A percentile compares a stretch with the other conserved stretches of the same genome.
Evolutionary conservation across 2,113 vertebrate genomes (phyloP).

Genomic region (Petaurus breviceps): DNA sequence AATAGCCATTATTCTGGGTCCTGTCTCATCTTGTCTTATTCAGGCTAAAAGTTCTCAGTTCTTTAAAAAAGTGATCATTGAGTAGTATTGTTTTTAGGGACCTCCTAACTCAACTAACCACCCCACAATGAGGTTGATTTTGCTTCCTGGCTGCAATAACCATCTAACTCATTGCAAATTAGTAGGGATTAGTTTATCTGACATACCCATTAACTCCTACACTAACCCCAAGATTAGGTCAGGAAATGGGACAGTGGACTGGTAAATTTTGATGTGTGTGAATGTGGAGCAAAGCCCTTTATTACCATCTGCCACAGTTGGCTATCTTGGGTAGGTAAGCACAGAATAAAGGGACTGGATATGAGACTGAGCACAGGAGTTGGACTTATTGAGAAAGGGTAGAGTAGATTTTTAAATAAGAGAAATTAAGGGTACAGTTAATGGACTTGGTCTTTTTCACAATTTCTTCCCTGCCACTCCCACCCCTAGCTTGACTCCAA

Average conservation of each 20-base stretch:
- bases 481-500: no score
- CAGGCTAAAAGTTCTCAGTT: neutral
- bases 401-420: neutral
- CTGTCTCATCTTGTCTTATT: neutral
- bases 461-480: neutral
- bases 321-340: neutral
- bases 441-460: neutral
- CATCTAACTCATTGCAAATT: neutral
- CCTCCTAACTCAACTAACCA: neutral
- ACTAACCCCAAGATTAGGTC: neutral
- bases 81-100: neutral
- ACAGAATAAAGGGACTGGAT: neutral
- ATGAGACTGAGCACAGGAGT: neutral
- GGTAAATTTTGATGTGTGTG: neutral
- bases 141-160: neutral
- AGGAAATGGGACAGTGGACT: neutral
- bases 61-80: neutral
- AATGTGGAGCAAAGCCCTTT: neutral
- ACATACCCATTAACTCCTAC: neutral
- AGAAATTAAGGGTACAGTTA: neutral
- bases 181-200: constrained; percentile 2
- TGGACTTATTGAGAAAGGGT: neutral
- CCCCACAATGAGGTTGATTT: neutral
- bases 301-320: no score
- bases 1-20: neutral